phyloP scores from a whole-genome alignment of 1,140 invertebrate genomes.

The Camponotus pennsylvanicus region DNA sequence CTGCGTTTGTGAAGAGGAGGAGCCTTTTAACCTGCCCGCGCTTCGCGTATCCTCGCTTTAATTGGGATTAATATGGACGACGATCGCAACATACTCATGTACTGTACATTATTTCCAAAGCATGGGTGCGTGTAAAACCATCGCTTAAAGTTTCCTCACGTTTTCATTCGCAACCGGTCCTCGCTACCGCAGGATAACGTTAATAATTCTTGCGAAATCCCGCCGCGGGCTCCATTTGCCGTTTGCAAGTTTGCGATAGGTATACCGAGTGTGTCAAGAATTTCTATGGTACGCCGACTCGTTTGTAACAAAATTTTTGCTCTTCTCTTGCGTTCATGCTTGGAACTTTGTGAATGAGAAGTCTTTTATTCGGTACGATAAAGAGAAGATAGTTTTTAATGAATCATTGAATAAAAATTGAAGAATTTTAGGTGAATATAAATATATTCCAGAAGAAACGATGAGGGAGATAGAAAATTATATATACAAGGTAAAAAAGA shows the following conservation, averaged over 20 bases:
- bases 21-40: slow-evolving; percentile 15
- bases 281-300: slow-evolving; percentile 6
- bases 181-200: slow-evolving; percentile 24
- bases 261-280: slow-evolving; percentile 1
- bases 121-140: not conserved
- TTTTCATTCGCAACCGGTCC: slow-evolving; percentile 62
- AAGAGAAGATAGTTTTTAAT: not conserved
- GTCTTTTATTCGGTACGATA: not conserved
- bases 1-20: slow-evolving; percentile 18
- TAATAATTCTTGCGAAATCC: slow-evolving; percentile 41
- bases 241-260: slow-evolving; percentile 43
- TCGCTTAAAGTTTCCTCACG: slow-evolving; percentile 66
- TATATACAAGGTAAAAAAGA: no score
- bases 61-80: slow-evolving; percentile 73
- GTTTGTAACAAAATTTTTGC: not conserved
- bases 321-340: not conserved
- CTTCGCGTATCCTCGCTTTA: slow-evolving; percentile 57
- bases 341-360: not conserved
- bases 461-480: not conserved
- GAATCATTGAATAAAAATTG: not conserved
- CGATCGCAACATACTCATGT: slow-evolving; percentile 44
- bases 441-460: not conserved
- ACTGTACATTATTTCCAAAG: not conserved
- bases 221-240: not conserved
- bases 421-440: not conserved